Evolutionary conservation across 1,140 invertebrate species (phyloP), one percentile per base, ranked within the genome.

Genomic region (Atopsyche davidsoni): DNA sequence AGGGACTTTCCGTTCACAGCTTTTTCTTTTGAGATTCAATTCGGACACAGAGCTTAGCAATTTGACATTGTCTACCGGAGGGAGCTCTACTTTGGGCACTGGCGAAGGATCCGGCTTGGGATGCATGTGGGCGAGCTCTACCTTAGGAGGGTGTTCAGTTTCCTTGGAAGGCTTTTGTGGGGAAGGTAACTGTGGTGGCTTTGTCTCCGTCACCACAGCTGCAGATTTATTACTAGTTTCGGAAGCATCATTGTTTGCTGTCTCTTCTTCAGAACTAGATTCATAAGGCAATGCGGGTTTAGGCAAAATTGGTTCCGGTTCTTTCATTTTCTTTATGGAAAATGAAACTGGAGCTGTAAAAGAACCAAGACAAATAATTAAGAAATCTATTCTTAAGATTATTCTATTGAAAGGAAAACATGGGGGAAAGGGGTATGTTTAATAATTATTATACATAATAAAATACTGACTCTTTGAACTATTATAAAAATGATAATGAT

Each of bases 291-390:
- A 59, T 1, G 81, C 81, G 28, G 82, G 78, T 60, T 83, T 86
- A 22, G 85, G 78, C 3, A 85, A 71, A 3, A 77, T 75, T 0
- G 73, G 68, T 51, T 86, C 83, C 0, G 79, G 77, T 46, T 86
- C 83, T 65, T 89, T 88, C 0, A 81, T 78, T 55, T 87, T 83
- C 63, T 87, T 87, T 19, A 90, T 88, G 0, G 86, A 89, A 63
- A 89, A 90, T 44, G 83, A 84, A 3, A 89, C 85, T 0, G 85
- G 84, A 0, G 77, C 78, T 80, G 63, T 19, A 62, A 66, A 52
- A 60, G 53, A 46, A 42, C 9, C 11, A 45, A 46, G 13, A 11
- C 13, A 42, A 42, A 42, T n/a, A n/a, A n/a, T n/a, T n/a, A n/a
- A n/a, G n/a, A n/a, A n/a, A n/a, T n/a, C n/a, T n/a, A n/a, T n/a